Evolutionary conservation across 2,113 vertebrate genomes (phyloP).

Genomic region (Psettodes erumei): DNA sequence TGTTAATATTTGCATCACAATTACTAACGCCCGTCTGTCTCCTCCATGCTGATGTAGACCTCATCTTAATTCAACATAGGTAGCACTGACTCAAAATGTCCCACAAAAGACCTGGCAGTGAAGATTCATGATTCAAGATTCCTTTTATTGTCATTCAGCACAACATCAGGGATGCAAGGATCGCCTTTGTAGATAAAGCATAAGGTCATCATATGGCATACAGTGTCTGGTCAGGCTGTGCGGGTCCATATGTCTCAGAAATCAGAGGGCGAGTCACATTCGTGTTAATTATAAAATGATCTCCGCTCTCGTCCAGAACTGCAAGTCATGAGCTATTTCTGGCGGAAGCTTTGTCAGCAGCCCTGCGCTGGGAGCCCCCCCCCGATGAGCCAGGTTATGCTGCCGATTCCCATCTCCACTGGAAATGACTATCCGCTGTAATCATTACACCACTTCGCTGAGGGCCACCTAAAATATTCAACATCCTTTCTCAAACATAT

Average conservation of each 20-base stretch:
- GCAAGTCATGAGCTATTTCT: constrained; percentile 78
- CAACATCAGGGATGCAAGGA: no score
- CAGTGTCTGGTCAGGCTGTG: neutral
- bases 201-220: neutral
- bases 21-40: neutral
- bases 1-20: neutral
- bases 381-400: constrained; percentile 73
- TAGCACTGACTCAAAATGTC: neutral
- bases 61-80: neutral
- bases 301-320: constrained; percentile 53
- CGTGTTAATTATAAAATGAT: constrained; percentile 52
- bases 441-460: constrained; percentile 57
- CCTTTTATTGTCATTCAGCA: no score
- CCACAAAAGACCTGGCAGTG: no score
- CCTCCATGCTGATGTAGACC: neutral
- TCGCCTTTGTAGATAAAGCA: neutral
- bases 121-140: no score
- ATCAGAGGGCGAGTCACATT: constrained; percentile 24
- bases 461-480: constrained; percentile 65
- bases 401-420: constrained; percentile 74
- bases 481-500: constrained; percentile 39
- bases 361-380: constrained; percentile 61
- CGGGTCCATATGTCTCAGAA: neutral
- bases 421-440: constrained; percentile 64
- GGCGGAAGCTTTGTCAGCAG: constrained; percentile 77